These are phyloP conservation scores for Morphnarchus princeps DNA, from an alignment of 2,113 vertebrate genomes.

Conservation along the genomic window DNA sequence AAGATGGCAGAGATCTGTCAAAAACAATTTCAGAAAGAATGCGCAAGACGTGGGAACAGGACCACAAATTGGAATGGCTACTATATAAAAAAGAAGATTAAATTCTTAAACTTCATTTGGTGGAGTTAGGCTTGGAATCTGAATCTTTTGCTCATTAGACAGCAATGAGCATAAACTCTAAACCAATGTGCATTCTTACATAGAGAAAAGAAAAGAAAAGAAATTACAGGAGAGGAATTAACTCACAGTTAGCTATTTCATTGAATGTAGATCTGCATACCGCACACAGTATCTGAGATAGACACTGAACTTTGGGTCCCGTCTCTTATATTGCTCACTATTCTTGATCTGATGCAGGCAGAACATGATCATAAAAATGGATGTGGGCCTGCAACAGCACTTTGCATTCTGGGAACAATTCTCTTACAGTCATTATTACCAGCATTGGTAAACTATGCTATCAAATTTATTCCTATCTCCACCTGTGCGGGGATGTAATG, in stretches of 20 bases:
- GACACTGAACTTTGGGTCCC: fast-evolving
- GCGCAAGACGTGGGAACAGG: not conserved
- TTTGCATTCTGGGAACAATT: not conserved
- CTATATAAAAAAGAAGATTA: not conserved
- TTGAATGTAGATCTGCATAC: not conserved
- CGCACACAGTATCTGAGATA: not conserved
- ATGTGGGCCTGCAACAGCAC: not conserved
- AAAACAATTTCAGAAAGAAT: not conserved
- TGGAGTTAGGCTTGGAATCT: not conserved
- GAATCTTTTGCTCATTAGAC: not conserved
- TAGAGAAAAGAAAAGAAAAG: not conserved
- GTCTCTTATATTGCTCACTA: not conserved
- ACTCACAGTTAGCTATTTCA: not conserved
- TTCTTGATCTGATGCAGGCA: not conserved
- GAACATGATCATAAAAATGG: not conserved
- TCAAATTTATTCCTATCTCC: not conserved
- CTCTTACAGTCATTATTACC: not conserved
- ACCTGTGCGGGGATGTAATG: not conserved
- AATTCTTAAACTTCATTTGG: not conserved
- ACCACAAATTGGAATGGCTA: not conserved
- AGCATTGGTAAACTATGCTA: not conserved
- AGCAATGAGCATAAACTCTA: not conserved
- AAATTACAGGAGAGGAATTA: not conserved
- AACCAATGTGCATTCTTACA: not conserved
- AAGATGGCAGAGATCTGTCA: not conserved